A percentile compares a stretch with the other conserved stretches of the same genome.
phyloP scores from a whole-genome alignment of 1,140 invertebrate species.

The Drosophila chauvacae region DNA sequence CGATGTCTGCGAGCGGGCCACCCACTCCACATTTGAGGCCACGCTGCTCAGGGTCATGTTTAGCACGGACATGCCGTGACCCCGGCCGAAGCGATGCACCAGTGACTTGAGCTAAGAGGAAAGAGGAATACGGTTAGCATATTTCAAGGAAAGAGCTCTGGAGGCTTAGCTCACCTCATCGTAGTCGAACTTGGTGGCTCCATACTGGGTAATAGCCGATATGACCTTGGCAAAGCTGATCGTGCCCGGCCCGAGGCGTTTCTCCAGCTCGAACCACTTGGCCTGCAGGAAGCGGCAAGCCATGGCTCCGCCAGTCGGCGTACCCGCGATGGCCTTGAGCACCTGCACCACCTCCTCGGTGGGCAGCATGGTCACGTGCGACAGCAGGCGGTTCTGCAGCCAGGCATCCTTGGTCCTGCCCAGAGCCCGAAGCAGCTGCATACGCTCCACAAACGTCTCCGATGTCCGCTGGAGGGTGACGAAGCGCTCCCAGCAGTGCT shows the following conservation, averaged over 20 bases:
- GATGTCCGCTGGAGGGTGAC: conserved; percentile 85
- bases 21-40: conserved; percentile 84
- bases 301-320: conserved; percentile 88
- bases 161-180: conserved; percentile 86
- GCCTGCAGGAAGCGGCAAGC: conserved; percentile 91
- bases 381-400: conserved; percentile 89
- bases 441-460: conserved; percentile 88
- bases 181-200: conserved; percentile 90
- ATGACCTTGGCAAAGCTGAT: conserved; percentile 89
- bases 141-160: background rate
- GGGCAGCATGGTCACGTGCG: conserved; percentile 88
- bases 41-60: conserved; percentile 84
- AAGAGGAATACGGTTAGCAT: background rate
- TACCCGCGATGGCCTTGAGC: conserved; percentile 88
- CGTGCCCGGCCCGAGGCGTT: conserved; percentile 88
- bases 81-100: conserved; percentile 83
- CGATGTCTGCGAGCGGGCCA: conserved; percentile 79
- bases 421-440: conserved; percentile 88
- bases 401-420: conserved; percentile 89
- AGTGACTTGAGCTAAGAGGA: conserved; percentile 72
- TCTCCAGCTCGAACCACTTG: conserved; percentile 89
- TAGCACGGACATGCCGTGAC: conserved; percentile 80
- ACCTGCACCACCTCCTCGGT: conserved; percentile 89
- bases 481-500: conserved; percentile 89
- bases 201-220: conserved; percentile 88